Conservation (phyloP, 2,797 vertebrate genomes). For the Ctenopoma kingsleyae region DNA sequence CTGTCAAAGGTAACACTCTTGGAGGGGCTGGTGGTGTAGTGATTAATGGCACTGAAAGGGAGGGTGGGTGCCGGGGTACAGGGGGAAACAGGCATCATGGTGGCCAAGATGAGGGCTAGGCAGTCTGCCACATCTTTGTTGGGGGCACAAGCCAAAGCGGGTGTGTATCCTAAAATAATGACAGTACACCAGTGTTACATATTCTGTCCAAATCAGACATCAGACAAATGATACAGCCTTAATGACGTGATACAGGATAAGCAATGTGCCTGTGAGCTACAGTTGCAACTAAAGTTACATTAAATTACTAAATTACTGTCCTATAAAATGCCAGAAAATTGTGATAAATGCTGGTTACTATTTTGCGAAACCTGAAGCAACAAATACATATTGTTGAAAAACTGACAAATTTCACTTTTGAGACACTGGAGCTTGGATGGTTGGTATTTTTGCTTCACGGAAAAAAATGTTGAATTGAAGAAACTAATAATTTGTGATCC, state of each 20-base stretch:
- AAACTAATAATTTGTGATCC: background rate
- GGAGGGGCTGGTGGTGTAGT: constrained; percentile 93
- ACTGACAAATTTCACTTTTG: no score
- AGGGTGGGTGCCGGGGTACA: constrained; percentile 89
- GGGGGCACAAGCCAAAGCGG: constrained; percentile 96
- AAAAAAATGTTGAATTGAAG: background rate
- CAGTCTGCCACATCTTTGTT: constrained; percentile 99
- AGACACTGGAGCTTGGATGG: background rate
- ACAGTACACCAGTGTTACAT: constrained; percentile 10
- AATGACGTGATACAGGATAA: background rate
- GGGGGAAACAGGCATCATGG: constrained; percentile 97
- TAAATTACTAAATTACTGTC: background rate
- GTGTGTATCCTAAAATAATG: constrained; percentile 90
- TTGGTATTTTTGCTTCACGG: background rate
- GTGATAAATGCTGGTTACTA: background rate
- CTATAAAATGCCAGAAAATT: background rate
- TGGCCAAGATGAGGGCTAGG: constrained; percentile 97
- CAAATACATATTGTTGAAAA: background rate
- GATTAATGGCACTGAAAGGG: constrained; percentile 95
- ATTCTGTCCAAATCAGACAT: background rate
- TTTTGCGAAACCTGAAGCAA: no score
- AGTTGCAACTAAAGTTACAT: background rate
- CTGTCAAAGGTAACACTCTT: constrained; percentile 96
- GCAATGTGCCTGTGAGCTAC: background rate
- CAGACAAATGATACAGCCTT: background rate